phyloP scores from a whole-genome alignment of 2,113 vertebrate genomes.

The Notechis scutatus region DNA sequence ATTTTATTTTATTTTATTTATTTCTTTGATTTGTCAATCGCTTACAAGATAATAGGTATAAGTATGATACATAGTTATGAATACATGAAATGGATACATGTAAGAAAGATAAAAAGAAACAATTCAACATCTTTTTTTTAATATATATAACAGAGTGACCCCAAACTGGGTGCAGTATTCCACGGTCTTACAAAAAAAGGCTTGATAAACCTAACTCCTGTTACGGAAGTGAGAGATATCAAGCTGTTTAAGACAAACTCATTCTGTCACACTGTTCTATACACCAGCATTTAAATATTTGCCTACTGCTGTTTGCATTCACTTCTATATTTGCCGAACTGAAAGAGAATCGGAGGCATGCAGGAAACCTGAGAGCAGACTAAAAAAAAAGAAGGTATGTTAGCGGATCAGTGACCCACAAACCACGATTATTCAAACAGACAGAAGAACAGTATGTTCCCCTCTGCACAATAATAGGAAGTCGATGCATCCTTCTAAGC shows the following conservation, averaged over 20 bases:
- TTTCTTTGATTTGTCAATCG: too few species aligned
- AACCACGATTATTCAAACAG: not conserved
- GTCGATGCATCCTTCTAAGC: not conserved
- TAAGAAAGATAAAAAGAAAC: too few species aligned
- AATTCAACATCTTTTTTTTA: not conserved
- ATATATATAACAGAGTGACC: not conserved
- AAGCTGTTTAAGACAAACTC: not conserved
- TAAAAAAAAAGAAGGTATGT: not conserved
- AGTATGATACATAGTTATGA: too few species aligned
- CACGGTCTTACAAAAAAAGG: not conserved
- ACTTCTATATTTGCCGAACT: not conserved
- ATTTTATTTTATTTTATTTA: too few species aligned
- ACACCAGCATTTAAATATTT: not conserved
- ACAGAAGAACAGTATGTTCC: not conserved
- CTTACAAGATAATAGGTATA: too few species aligned
- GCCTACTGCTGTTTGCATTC: not conserved
- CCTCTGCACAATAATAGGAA: not conserved
- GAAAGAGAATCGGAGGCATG: not conserved
- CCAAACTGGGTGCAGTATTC: not conserved
- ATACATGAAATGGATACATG: too few species aligned
- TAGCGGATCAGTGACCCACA: not conserved
- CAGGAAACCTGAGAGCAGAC: not conserved
- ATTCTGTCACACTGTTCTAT: not conserved
- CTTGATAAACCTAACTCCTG: not conserved
- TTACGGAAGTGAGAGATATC: not conserved